Percentiles rank a stretch among this genome's conserved stretches.
phyloP scores from a whole-genome alignment of 1,140 invertebrate genomes.

The Muscidifurax raptorellus region DNA sequence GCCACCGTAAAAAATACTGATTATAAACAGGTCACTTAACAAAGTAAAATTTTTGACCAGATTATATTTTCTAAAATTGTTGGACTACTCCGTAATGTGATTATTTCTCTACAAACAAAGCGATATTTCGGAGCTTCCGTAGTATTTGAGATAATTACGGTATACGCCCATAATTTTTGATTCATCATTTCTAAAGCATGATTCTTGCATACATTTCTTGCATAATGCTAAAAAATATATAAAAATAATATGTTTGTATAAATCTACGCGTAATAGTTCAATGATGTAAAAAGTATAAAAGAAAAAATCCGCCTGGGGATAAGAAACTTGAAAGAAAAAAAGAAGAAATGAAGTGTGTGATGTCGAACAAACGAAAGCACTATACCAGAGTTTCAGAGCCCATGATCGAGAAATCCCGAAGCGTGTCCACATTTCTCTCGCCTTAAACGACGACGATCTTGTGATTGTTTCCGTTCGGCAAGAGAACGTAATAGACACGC shows the following conservation, averaged over 20 bases:
- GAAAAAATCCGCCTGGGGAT: not conserved
- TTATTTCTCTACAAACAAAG: not conserved
- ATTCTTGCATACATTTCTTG: not conserved
- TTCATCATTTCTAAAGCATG: not conserved
- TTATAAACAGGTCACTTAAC: not conserved
- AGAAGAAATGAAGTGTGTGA: not conserved
- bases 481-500: constrained; percentile 74
- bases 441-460: constrained; percentile 72
- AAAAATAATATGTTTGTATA: not conserved
- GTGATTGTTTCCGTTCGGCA: constrained; percentile 74
- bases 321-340: not conserved
- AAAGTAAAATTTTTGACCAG: not conserved
- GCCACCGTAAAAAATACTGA: not conserved
- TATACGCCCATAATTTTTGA: constrained; percentile 28
- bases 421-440: constrained; percentile 61
- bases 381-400: constrained; percentile 46
- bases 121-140: constrained; percentile 18
- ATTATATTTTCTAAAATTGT: constrained; percentile 7
- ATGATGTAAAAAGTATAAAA: not conserved
- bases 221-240: not conserved
- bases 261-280: not conserved
- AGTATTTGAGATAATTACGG: constrained; percentile 8
- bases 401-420: constrained; percentile 25
- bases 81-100: not conserved
- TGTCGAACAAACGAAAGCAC: constrained; percentile 36